Conservation (phyloP, 1,140 invertebrate genomes). For the Apis dorsata region DNA sequence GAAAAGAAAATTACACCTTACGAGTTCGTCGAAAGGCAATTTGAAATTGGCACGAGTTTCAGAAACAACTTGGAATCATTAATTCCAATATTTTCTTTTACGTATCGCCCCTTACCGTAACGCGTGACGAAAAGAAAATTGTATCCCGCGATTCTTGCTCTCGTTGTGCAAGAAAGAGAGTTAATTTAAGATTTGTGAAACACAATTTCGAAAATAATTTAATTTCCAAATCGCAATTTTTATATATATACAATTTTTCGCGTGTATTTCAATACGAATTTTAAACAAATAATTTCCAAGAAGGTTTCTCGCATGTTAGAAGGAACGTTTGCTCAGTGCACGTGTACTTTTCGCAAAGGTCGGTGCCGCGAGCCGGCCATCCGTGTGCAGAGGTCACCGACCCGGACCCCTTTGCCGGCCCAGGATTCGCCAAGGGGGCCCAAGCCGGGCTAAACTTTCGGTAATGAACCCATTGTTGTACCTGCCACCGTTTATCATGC, state of each 20-base stretch:
- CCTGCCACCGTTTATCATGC: conserved; percentile 49
- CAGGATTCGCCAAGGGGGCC: conserved; percentile 38
- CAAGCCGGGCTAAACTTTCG: conserved; percentile 55
- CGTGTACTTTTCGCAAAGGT: conserved; percentile 46
- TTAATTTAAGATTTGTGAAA: too few species aligned
- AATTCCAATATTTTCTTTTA: neutral
- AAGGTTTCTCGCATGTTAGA: neutral
- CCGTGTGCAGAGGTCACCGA: conserved; percentile 55
- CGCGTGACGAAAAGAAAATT: too few species aligned
- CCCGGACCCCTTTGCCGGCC: conserved; percentile 41
- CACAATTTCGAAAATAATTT: too few species aligned
- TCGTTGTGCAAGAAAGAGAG: too few species aligned
- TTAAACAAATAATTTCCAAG: neutral
- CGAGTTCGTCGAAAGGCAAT: neutral
- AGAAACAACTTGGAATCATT: neutral
- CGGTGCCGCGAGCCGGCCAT: conserved; percentile 50
- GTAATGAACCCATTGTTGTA: conserved; percentile 62
- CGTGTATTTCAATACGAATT: neutral
- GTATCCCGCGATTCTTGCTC: too few species aligned
- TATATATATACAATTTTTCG: too few species aligned
- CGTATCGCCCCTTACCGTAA: neutral
- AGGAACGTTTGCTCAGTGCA: conserved; percentile 36
- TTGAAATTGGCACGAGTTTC: neutral
- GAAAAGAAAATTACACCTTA: too few species aligned
- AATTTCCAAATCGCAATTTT: too few species aligned